These are phyloP conservation scores for Phymanthus crucifer DNA, from an alignment of 92 coral and sea anemone species.

Conservation along the genomic window DNA sequence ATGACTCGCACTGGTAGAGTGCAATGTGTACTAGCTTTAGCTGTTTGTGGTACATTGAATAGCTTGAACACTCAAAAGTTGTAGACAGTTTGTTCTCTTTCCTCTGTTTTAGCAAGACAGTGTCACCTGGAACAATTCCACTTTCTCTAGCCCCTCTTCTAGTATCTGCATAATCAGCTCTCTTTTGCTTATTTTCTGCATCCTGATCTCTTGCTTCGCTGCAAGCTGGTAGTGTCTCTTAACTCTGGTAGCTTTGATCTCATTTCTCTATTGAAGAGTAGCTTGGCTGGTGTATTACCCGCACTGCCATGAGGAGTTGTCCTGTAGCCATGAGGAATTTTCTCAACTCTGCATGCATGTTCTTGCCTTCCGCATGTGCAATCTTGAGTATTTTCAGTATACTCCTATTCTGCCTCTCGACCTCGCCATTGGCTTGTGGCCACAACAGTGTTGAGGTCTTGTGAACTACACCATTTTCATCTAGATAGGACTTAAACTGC, in stretches of 20 bases:
- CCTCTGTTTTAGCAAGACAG: constrained; percentile 28
- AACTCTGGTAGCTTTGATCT: constrained; percentile 20
- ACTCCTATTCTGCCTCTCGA: too few species aligned
- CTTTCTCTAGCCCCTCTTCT: constrained; percentile 27
- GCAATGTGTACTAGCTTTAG: too few species aligned
- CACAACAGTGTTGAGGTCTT: too few species aligned
- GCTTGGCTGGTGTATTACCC: background rate
- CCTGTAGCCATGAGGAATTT: constrained; percentile 11
- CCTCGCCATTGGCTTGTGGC: too few species aligned
- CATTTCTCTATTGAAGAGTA: constrained; percentile 23
- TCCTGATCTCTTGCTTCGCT: constrained; percentile 37
- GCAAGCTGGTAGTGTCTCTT: background rate
- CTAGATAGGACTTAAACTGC: background rate
- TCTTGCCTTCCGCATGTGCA: background rate
- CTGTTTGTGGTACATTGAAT: too few species aligned
- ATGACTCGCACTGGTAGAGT: too few species aligned
- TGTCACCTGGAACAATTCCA: constrained; percentile 23
- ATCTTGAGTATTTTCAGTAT: background rate
- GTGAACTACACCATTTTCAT: background rate
- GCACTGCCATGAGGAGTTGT: constrained; percentile 1
- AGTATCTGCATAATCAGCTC: constrained; percentile 39
- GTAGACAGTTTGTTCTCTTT: constrained; percentile 39
- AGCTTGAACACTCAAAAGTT: too few species aligned
- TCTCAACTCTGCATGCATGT: background rate
- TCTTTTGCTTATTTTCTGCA: constrained; percentile 31